Evolutionary conservation across 2,888 invertebrate species (phyloP), one percentile per base, ranked within the genome.

Genomic region (Yponomeuta evonymella): DNA sequence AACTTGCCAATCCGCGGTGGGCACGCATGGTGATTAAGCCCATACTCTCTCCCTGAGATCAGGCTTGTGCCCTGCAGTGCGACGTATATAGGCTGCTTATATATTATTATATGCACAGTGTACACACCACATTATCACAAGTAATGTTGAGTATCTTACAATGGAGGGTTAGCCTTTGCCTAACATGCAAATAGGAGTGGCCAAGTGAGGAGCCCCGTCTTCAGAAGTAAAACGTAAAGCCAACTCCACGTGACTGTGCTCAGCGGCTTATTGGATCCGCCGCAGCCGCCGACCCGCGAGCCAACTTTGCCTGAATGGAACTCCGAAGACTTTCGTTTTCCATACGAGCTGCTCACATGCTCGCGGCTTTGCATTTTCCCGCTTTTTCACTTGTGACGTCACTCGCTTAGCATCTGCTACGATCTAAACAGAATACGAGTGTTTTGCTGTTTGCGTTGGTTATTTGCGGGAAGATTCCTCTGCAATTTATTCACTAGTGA

Each of bases 301-400:
- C 88, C 84, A 91, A 90, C 89, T 92, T 85, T 75, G 83, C 81
- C 85, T 91, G 86, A 92, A 91, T 91, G 92, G 89, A 90, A 88
- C 88, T 87, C 76, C 79, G 82, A 85, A 84, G 86, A 92, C 92
- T 92, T 92, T 92, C 92, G 83, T 89, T 92, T 92, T 92, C 91
- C 91, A 89, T 92, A 92, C 90, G 87, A 87, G 86, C 81, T 87
- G 81, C 86, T 87, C 87, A 89, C 86, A 90, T 88, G 86, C 83
- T 85, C 80, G 79, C 83, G 85, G 88, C 83, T 89, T 88, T 88
- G 89, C 86, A 88, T 88, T 89, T 87, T 85, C 84, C 86, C 83
- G 87, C 87, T 87, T 90, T 89, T 90, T 89, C 86, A 81, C 82
- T 82, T 79, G 79, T 89, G 87, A 89, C 90, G 88, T 90, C 89